Base-by-base conservation (phyloP, 2,888 invertebrate genomes). In the Dromius quadrimaculatus region DNA sequence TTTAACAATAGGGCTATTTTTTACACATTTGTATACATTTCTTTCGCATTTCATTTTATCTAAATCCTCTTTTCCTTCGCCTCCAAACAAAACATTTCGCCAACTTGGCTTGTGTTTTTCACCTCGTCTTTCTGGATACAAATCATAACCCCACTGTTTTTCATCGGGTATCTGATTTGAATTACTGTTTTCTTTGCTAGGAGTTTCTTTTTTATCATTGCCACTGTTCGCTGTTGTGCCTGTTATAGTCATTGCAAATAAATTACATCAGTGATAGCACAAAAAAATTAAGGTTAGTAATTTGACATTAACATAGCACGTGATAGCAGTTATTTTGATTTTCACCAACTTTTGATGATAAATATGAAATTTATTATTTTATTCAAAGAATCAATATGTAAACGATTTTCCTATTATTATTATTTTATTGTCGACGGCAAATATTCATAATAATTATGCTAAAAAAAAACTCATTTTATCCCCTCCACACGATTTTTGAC, bases 51-150 rank as follows among this genome's bases (percentile, higher is more conserved):
- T 91, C 0, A 89, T 82, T 81, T 90, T 92, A 28, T 91, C 88
- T 9, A 91, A 82, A 63, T 83, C 85, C 79, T 93, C 91, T 73
- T 86, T 86, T 28, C 92, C 92, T 80, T 91, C 90, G 47, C 87
- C 83, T 2, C 89, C 87, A 9, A 90, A 79, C 0, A 92, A 75
- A 41, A 88, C 81, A 70, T 85, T 85, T 1, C 82, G 79, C 80
- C 88, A 82, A 76, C 83, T 86, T 0, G 87, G 84, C 72, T 85
- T 85, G 75, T 84, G 87, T 32, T 85, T 82, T 17, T 79, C 82
- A 0, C 90, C 90, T 76, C 89, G 86, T 76, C 95, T 86, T 81
- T 94, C 93, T 0, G 95, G 95, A 79, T 93, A 95, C 72, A 94
- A 84, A 83, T 93, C 92, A 78, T 91, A 92, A 71, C 92, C 92